Evolutionary conservation across 2,888 invertebrate genomes (phyloP).

Genomic region (Hirtodrosophila confusa): DNA sequence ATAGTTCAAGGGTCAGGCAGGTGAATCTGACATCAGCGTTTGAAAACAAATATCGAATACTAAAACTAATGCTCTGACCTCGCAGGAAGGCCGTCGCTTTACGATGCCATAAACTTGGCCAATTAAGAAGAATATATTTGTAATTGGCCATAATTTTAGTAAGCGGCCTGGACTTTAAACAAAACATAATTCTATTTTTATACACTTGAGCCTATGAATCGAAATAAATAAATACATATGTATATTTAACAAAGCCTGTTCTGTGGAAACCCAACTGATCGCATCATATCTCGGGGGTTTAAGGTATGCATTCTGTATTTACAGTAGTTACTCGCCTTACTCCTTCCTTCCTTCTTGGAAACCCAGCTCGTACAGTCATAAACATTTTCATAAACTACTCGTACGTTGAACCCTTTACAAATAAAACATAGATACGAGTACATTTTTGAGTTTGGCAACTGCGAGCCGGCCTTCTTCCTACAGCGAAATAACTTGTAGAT

Average conservation of each 20-base stretch:
- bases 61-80: slow-evolving; percentile 5
- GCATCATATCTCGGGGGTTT: no score
- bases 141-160: slow-evolving; percentile 60
- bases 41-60: neutral
- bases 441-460: neutral
- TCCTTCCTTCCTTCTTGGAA: neutral
- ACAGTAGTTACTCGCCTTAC: slow-evolving; percentile 13
- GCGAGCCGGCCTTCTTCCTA: neutral
- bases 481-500: neutral
- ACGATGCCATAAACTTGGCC: slow-evolving; percentile 34
- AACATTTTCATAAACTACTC: slow-evolving; percentile 25
- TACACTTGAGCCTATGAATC: no score
- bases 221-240: no score
- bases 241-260: no score
- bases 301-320: neutral
- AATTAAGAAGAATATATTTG: slow-evolving; percentile 48
- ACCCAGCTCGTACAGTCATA: slow-evolving; percentile 9
- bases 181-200: no score
- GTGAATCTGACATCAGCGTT: slow-evolving; percentile 40
- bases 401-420: slow-evolving; percentile 33
- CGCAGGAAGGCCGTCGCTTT: slow-evolving; percentile 30
- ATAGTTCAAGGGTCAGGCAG: slow-evolving; percentile 33
- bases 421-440: neutral
- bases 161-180: neutral
- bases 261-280: no score